Base-by-base conservation (phyloP, 37 sponge, comb jelly and placozoan species). In the Halisarca cf. caerulea region DNA sequence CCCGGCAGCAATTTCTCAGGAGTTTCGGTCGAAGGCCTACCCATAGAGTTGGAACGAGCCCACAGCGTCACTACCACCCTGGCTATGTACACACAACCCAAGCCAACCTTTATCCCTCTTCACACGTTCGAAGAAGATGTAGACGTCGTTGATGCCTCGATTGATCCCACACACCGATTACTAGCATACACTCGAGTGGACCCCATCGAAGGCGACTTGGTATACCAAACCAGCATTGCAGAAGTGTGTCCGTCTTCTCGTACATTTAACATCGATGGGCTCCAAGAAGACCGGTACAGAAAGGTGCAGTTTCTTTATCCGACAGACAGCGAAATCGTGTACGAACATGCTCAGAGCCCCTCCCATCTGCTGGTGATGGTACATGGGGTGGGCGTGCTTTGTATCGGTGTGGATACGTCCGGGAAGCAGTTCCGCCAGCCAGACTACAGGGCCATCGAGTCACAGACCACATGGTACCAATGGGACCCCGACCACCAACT, bases 171-270 rank as follows among this genome's bases (percentile, higher is more conserved):
- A 42, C 77, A 74, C 45, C 25, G 77, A 5, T 14, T 74, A 23
- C 24, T 74, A n/a, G 77, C 77, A 23, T 74, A 44, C 45, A 74
- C 77, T 44, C 36, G 42, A 41, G 42, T 21, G 14, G 77, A 74
- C 9, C 6, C 45, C n/a, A 41, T 43, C 24, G 77, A 43, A 11
- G 77, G 45, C 2, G 77, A 43, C 23, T 4, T 40, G 39, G 45
- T 40, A 23, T 74, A 74, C 45, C 42, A 37, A 8, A 74, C 77
- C 77, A 74, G 77, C 25, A 37, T 74, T 18, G 77, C 77, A 1
- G 77, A 74, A 44, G 45, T 74, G 45, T 74, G 77, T 43, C 77
- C 77, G 25, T 74, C 77, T n/a, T n/a, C 36, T 3, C 77, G 77
- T 2, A 74, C 77, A n/a, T 74, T 74, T 25, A 74, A 41, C 24